These are phyloP conservation scores for Drosophila burlai DNA, from an alignment of 1,140 invertebrate genomes.

Conservation along the genomic window DNA sequence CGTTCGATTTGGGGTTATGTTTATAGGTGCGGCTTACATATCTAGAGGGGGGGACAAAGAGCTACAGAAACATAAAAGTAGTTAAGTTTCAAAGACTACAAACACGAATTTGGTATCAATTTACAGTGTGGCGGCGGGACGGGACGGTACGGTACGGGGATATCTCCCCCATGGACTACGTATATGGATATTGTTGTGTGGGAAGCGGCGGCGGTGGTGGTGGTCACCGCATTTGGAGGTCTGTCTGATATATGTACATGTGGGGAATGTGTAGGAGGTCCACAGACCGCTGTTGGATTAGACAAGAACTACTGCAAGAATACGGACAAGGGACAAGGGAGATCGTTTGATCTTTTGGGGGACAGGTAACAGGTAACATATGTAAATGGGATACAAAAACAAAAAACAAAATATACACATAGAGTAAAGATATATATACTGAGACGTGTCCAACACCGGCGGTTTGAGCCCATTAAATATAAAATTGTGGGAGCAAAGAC, in stretches of 20 bases:
- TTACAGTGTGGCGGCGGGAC: constrained; percentile 49
- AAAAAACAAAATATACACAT: constrained; percentile 39
- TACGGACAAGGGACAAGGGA: constrained; percentile 44
- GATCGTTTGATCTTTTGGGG: constrained; percentile 18
- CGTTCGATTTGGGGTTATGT: constrained; percentile 19
- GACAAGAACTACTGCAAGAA: constrained; percentile 71
- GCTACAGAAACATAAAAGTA: constrained; percentile 63
- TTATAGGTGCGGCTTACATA: constrained; percentile 60
- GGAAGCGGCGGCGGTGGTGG: constrained; percentile 4
- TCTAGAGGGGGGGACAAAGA: constrained; percentile 39
- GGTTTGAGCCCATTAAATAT: constrained; percentile 37
- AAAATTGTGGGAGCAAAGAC: constrained; percentile 34
- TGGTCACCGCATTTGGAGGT: constrained; percentile 51
- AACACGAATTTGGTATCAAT: constrained; percentile 56
- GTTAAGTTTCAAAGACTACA: constrained; percentile 51
- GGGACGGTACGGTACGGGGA: constrained; percentile 6
- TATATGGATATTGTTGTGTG: constrained; percentile 46
- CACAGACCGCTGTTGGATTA: constrained; percentile 60
- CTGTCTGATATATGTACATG: constrained; percentile 47
- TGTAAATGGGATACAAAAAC: constrained; percentile 38
- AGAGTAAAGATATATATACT: constrained; percentile 39
- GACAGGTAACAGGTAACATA: constrained; percentile 51
- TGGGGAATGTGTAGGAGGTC: constrained; percentile 44
- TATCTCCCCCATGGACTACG: constrained; percentile 18
- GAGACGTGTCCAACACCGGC: constrained; percentile 70